A percentile compares a stretch with the other conserved stretches of the same genome.
Evolutionary conservation across 2,797 vertebrate species (phyloP).

Genomic region (Psittacula derbiana): DNA sequence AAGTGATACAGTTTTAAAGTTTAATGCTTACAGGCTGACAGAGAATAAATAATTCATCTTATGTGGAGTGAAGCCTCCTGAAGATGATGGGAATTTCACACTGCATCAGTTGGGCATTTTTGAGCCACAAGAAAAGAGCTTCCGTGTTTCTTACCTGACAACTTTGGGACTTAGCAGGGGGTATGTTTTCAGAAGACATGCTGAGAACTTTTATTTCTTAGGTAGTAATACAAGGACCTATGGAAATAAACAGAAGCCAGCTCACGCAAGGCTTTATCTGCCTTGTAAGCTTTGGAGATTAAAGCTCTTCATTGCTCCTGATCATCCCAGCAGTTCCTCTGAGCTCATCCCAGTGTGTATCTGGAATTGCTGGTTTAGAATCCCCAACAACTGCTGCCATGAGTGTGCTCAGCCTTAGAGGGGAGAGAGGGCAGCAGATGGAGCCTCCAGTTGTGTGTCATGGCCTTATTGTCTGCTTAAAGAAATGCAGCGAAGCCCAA

Average conservation of each 20-base stretch:
- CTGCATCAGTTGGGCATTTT: not conserved
- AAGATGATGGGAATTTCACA: not conserved
- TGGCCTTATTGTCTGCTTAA: not conserved
- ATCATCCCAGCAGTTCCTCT: not conserved
- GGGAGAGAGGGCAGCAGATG: not conserved
- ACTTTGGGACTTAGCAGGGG: not conserved
- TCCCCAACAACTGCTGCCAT: rapidly evolving
- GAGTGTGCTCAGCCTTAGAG: not conserved
- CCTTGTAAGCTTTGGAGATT: not conserved
- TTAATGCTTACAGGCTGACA: not conserved
- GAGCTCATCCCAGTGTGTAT: rapidly evolving
- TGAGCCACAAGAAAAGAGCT: not conserved
- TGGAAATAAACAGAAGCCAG: not conserved
- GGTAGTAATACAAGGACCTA: not conserved
- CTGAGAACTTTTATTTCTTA: not conserved
- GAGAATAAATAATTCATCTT: not conserved
- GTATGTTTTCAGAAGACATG: not conserved
- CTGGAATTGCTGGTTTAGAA: not conserved
- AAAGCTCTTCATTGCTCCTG: not conserved
- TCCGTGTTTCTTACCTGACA: not conserved
- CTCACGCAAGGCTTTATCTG: not conserved
- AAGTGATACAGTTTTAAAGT: not conserved
- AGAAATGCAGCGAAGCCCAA: not conserved
- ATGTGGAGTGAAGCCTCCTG: not conserved
- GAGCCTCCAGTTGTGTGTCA: not conserved